phyloP scores from a whole-genome alignment of 2,888 invertebrate species.

The Eurois occulta region DNA sequence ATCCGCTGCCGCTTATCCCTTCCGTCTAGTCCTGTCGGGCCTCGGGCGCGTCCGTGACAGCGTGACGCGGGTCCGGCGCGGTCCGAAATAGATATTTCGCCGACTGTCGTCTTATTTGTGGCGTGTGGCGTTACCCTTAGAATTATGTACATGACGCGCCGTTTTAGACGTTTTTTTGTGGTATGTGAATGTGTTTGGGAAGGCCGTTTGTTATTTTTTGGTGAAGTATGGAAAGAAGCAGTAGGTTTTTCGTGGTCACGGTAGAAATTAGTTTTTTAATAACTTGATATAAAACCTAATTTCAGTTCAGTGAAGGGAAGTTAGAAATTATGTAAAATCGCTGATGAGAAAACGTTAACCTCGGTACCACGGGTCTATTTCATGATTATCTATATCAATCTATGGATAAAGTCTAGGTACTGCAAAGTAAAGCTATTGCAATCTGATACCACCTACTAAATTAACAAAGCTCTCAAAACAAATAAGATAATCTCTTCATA shows the following conservation, averaged over 20 bases:
- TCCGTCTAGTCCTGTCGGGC: conserved; percentile 53
- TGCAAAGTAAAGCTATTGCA: background rate
- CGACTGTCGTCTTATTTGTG: conserved; percentile 81
- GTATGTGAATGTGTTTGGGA: conserved; percentile 45
- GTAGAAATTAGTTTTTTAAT: too few relatives aligned
- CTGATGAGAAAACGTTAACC: background rate
- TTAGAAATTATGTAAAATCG: background rate
- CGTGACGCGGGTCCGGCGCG: conserved; percentile 87
- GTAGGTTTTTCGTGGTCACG: background rate
- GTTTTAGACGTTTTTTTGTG: conserved; percentile 65
- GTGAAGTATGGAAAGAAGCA: conserved; percentile 2
- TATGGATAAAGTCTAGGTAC: background rate
- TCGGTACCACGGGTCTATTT: background rate
- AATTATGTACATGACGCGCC: conserved; percentile 76
- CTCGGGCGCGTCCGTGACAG: conserved; percentile 82
- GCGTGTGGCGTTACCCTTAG: conserved; percentile 77
- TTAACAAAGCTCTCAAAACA: background rate
- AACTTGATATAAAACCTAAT: too few relatives aligned
- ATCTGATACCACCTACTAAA: background rate
- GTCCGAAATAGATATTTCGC: conserved; percentile 88
- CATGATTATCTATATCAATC: background rate
- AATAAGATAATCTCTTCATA: background rate
- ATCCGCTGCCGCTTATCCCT: conserved; percentile 69
- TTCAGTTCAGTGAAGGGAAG: background rate
- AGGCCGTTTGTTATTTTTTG: conserved; percentile 48